Evolutionary conservation across 2,888 invertebrate species (phyloP).

Genomic region (Abscondita cerata): DNA sequence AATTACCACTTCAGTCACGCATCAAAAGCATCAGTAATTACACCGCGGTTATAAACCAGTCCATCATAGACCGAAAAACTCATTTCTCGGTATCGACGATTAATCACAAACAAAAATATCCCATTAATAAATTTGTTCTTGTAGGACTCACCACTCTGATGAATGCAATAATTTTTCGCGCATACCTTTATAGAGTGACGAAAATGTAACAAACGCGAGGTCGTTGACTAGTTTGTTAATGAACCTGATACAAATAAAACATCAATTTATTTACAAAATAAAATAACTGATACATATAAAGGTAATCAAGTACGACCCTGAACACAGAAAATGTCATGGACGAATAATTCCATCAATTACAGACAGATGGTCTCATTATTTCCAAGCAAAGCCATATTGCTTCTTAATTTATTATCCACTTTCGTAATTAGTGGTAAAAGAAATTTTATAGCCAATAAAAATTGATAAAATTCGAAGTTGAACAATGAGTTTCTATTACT

Average conservation of each 20-base stretch:
- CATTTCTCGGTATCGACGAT: too few species aligned
- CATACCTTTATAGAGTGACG: too few species aligned
- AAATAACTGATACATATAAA: conserved; percentile 7
- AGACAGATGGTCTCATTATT: conserved; percentile 55
- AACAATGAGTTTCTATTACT: background rate
- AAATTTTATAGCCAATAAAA: conserved; percentile 18
- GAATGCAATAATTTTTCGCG: too few species aligned
- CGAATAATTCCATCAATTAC: conserved; percentile 55
- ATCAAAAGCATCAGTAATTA: too few species aligned
- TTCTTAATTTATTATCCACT: conserved; percentile 54
- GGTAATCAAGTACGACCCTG: conserved; percentile 26
- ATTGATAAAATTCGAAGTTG: conserved; percentile 8
- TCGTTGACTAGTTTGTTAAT: conserved; percentile 2
- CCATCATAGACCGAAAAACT: too few species aligned
- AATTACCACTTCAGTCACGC: too few species aligned
- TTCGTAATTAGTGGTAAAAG: conserved; percentile 48
- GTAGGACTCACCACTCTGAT: too few species aligned
- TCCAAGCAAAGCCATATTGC: conserved; percentile 54
- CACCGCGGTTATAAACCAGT: too few species aligned
- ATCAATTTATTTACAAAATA: conserved; percentile 4
- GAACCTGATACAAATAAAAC: background rate
- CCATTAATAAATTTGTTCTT: too few species aligned
- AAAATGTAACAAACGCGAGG: background rate
- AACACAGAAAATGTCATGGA: conserved; percentile 43
- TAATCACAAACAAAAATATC: too few species aligned